These are phyloP conservation scores for Orius insidiosus DNA, from an alignment of 1,140 invertebrate genomes.

Conservation along the genomic window DNA sequence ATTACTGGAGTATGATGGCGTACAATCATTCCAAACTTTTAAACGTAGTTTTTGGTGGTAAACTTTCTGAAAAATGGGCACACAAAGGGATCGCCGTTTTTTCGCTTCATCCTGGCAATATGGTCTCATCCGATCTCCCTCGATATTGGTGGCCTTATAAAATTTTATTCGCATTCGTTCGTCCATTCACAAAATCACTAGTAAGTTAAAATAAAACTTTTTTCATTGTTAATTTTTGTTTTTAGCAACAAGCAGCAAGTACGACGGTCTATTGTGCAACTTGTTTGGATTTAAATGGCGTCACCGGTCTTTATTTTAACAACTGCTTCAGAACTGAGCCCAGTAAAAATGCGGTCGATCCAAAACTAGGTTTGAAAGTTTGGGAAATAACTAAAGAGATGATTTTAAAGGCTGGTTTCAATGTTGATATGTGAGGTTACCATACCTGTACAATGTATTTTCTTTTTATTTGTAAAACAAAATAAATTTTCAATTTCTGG, in stretches of 20 bases:
- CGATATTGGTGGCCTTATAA: constrained; percentile 70
- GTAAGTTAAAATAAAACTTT: constrained; percentile 32
- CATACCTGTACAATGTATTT: too few relatives aligned
- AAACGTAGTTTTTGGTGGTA: constrained; percentile 67
- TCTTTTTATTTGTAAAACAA: too few relatives aligned
- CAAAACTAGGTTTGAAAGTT: constrained; percentile 34
- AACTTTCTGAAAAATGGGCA: constrained; percentile 52
- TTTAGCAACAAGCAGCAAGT: constrained; percentile 81
- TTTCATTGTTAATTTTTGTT: not conserved
- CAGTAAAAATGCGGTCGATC: constrained; percentile 39
- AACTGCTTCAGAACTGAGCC: constrained; percentile 74
- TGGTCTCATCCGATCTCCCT: constrained; percentile 58
- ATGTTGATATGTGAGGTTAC: constrained; percentile 9
- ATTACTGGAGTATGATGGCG: constrained; percentile 61
- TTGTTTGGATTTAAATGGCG: constrained; percentile 57
- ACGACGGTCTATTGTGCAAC: constrained; percentile 77
- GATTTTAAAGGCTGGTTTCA: constrained; percentile 1
- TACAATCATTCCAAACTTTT: constrained; percentile 86
- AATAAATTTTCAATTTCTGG: too few relatives aligned
- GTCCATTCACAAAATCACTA: constrained; percentile 89
- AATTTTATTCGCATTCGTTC: constrained; percentile 55
- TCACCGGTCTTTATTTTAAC: constrained; percentile 84
- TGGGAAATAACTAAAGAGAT: constrained; percentile 35
- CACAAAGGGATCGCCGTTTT: constrained; percentile 54
- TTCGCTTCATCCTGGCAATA: constrained; percentile 81